phyloP scores from a whole-genome alignment of 2,888 invertebrate species.

The Campoletis raptor region DNA sequence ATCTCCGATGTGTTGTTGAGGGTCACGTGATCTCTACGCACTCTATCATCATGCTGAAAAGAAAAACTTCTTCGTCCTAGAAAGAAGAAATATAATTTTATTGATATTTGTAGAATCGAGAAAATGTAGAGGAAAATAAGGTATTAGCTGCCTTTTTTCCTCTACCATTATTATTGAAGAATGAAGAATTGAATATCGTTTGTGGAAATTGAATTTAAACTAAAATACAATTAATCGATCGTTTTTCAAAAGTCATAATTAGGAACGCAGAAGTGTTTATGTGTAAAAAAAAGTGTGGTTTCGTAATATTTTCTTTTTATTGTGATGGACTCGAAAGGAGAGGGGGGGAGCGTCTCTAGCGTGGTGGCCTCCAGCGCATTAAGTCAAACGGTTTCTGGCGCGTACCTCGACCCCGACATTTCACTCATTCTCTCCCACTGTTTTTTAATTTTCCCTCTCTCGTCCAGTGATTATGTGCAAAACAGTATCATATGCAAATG shows the following conservation, averaged over 20 bases:
- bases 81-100: not conserved
- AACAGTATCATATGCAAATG: constrained; percentile 53
- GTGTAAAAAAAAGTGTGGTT: not conserved
- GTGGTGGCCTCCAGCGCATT: not conserved
- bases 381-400: constrained; percentile 4
- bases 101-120: not conserved
- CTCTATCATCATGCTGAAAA: not conserved
- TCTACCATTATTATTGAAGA: too few species aligned
- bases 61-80: not conserved
- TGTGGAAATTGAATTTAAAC: too few species aligned
- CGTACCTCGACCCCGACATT: constrained; percentile 57
- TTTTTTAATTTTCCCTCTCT: not conserved
- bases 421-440: not conserved
- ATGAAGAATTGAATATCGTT: too few species aligned
- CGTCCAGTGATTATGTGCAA: not conserved
- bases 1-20: not conserved
- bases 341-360: constrained; percentile 12
- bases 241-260: too few species aligned
- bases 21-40: constrained; percentile 8
- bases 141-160: too few species aligned
- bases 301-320: not conserved
- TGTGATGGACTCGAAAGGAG: not conserved
- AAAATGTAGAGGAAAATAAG: too few species aligned
- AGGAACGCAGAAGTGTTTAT: not conserved
- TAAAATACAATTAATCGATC: not conserved